phyloP scores from a whole-genome alignment of 2,888 invertebrate species.

The Amphipoea lucens region DNA sequence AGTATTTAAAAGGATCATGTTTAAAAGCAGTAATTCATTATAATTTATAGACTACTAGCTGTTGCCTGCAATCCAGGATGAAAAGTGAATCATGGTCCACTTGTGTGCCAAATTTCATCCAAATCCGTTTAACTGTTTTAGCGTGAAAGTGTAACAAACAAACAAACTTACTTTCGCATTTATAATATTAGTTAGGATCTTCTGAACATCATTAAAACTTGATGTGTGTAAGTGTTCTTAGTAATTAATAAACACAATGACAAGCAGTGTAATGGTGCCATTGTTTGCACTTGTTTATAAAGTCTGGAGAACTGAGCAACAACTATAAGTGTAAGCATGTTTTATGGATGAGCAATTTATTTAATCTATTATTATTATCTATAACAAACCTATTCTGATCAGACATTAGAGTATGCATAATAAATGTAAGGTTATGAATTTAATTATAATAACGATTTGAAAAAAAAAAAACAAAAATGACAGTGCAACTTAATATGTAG shows the following conservation, averaged over 20 bases:
- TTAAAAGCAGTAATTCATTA: background rate
- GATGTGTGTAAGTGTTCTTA: background rate
- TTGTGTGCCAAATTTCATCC: no score
- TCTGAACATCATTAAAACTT: background rate
- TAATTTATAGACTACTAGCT: background rate
- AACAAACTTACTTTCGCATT: no score
- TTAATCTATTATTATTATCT: background rate
- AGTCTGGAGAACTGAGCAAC: conserved; percentile 1
- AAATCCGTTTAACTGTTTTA: no score
- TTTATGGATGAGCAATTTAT: conserved; percentile 6
- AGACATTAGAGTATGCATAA: background rate
- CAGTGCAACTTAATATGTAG: conserved; percentile 23
- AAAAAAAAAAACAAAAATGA: conserved; percentile 26
- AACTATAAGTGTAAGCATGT: background rate
- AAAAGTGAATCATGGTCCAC: no score
- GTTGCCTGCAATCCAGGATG: no score
- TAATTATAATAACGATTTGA: background rate
- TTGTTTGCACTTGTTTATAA: conserved; percentile 48
- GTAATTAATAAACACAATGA: conserved; percentile 23
- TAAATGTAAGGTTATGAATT: background rate
- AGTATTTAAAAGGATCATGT: background rate
- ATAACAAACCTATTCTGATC: background rate
- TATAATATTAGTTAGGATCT: background rate
- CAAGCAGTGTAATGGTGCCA: conserved; percentile 5
- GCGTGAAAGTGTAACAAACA: no score